phyloP scores from a whole-genome alignment of 2,888 invertebrate species.

The Dynastes maya region DNA sequence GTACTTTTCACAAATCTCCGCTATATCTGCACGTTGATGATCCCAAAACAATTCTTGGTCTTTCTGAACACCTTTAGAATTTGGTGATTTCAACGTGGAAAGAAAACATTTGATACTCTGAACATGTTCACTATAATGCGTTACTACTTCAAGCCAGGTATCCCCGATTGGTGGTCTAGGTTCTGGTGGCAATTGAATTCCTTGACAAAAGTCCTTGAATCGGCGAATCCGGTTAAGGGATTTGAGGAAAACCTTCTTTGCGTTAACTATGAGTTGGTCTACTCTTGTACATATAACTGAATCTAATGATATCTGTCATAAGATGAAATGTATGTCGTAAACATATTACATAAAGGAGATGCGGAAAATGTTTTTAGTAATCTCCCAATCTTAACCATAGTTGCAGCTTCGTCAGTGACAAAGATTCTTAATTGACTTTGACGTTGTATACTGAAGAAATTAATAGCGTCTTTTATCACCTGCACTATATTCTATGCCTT shows the following conservation, averaged over 20 bases:
- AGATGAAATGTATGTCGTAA: background rate
- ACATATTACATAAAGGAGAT: too few species aligned
- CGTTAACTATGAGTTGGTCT: conserved; percentile 11
- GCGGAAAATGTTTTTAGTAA: too few species aligned
- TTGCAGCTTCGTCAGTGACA: background rate
- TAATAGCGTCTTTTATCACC: background rate
- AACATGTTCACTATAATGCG: background rate
- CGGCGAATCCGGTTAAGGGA: background rate
- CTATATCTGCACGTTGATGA: conserved; percentile 13
- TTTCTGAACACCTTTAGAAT: conserved; percentile 10
- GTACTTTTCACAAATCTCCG: conserved; percentile 1
- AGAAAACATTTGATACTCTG: conserved; percentile 7
- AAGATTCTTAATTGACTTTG: background rate
- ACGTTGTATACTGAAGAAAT: background rate
- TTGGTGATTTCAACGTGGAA: background rate
- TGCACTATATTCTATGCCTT: background rate
- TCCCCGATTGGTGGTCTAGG: background rate
- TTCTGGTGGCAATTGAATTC: background rate
- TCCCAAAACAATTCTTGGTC: conserved; percentile 1
- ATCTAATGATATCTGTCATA: background rate
- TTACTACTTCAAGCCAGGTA: background rate
- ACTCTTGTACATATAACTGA: background rate
- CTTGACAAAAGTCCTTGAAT: background rate
- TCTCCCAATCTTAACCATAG: too few species aligned
- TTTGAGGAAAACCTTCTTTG: conserved; percentile 10